Conservation (phyloP, 2,888 invertebrate species). For the Lithophane socia region DNA sequence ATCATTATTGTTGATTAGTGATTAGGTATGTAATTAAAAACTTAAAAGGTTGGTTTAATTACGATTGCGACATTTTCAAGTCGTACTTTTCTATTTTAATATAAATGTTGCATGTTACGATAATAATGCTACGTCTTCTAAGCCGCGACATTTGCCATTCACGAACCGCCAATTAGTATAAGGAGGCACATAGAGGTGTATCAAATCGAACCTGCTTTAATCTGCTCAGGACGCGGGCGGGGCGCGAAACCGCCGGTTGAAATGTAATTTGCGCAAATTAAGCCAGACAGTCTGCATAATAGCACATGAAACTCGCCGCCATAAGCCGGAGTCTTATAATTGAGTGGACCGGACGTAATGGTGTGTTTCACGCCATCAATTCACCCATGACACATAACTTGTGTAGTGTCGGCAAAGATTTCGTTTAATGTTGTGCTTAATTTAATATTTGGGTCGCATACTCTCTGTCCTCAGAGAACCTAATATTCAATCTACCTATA, state of each 20-base stretch:
- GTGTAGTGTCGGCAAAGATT: constrained; percentile 57
- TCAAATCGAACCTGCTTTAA: constrained; percentile 58
- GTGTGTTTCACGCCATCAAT: constrained; percentile 61
- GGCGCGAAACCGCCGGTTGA: constrained; percentile 67
- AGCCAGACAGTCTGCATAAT: constrained; percentile 76
- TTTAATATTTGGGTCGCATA: constrained; percentile 37
- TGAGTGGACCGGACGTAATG: constrained; percentile 64
- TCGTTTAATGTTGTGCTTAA: constrained; percentile 43
- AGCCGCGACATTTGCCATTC: constrained; percentile 15
- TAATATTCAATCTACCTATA: constrained; percentile 8
- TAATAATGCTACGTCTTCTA: constrained; percentile 4
- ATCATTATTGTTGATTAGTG: constrained; percentile 25
- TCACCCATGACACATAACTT: constrained; percentile 55
- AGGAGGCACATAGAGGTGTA: constrained; percentile 43
- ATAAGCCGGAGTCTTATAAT: constrained; percentile 63
- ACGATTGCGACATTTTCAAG: constrained; percentile 7
- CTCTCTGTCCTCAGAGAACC: constrained; percentile 1
- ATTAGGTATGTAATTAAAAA: constrained; percentile 30
- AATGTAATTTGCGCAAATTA: constrained; percentile 77
- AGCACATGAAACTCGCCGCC: constrained; percentile 74
- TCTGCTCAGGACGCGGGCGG: constrained; percentile 48
- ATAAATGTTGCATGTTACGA: neutral
- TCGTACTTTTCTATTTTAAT: neutral
- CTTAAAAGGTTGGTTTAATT: constrained; percentile 1
- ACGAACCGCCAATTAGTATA: constrained; percentile 25